Evolutionary conservation across 2,888 invertebrate species (phyloP).

Genomic region (Cantharis rustica): DNA sequence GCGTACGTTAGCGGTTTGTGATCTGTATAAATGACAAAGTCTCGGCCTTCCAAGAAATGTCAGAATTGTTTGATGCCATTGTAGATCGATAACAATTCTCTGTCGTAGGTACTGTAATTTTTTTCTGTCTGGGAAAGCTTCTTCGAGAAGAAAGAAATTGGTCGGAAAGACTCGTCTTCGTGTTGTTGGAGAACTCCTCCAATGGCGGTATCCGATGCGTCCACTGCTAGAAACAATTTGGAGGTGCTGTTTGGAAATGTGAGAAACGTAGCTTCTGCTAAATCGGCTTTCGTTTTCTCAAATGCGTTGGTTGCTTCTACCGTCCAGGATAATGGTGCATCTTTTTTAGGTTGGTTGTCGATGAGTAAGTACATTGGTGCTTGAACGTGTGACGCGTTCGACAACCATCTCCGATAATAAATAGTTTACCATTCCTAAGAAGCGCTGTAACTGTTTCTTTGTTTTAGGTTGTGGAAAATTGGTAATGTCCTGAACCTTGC

Average conservation of each 20-base stretch:
- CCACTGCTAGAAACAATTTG: background rate
- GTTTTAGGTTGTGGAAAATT: background rate
- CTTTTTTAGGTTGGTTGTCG: background rate
- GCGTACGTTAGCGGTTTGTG: background rate
- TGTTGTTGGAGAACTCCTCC: constrained; percentile 10
- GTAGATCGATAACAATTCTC: constrained; percentile 5
- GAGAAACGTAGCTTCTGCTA: background rate
- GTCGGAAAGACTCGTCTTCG: background rate
- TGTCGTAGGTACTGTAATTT: constrained; percentile 7
- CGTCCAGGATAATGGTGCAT: background rate
- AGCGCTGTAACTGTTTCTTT: too few relatives aligned
- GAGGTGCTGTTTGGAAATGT: background rate
- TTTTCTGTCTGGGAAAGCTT: background rate
- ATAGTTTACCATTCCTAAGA: background rate
- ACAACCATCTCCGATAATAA: constrained; percentile 5
- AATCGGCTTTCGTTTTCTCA: background rate
- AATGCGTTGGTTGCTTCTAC: background rate
- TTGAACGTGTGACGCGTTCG: background rate
- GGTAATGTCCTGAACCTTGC: background rate
- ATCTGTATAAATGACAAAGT: background rate
- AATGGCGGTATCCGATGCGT: background rate
- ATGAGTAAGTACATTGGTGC: background rate
- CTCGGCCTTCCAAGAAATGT: constrained; percentile 5
- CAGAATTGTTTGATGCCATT: background rate
- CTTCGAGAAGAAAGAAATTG: constrained; percentile 1